Evolutionary conservation across 2,888 invertebrate genomes (phyloP), one percentile per base, ranked within the genome.

Genomic region (Apomyelois bistriatella): DNA sequence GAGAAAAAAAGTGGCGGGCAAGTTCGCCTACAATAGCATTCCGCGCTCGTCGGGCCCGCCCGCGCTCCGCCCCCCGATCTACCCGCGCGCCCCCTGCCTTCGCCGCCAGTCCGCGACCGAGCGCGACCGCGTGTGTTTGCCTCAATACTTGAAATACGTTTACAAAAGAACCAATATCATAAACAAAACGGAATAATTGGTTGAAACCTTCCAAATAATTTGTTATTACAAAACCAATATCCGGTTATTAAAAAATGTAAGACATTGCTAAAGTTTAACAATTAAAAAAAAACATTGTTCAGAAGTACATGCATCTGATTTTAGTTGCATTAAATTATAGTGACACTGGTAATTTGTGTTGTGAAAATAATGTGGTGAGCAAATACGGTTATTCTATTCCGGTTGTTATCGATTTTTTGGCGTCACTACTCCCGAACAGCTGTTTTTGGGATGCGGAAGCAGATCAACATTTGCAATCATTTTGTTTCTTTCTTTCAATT

Each of bases 11-110:
- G 85, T 88, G 83, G 87, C 88, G 82, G 86, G 85, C 85, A 82
- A 88, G 85, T 86, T 89, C 85, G 87, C 89, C 89, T 87, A 88
- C 89, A 88, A 89, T 89, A 86, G 89, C 89, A 89, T 89, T 88
- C 88, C 85, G 74, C 65, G 74, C 43, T 63, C 62, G 70, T 46
- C 66, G 71, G 78, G 67, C 66, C 81, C 82, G 80, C 81, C 81
- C 76, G 80, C 79, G 80, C 68, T 66, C 80, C 79, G 81, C 84
- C 79, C 78, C 79, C 68, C 76, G 68, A 66, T 73, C 67, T 61
- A 60, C 73, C 71, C 74, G 61, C 72, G 65, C 72, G 60, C 73
- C 68, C 66, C 72, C 58, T 65, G 53, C 60, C 63, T 51, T 32
- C 66, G 62, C 65, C 69, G 66, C 70, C 84, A 80, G 82, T 85